Evolutionary conservation across 2,888 invertebrate species (phyloP), one percentile per base, ranked within the genome.

Genomic region (Thyatira batis): DNA sequence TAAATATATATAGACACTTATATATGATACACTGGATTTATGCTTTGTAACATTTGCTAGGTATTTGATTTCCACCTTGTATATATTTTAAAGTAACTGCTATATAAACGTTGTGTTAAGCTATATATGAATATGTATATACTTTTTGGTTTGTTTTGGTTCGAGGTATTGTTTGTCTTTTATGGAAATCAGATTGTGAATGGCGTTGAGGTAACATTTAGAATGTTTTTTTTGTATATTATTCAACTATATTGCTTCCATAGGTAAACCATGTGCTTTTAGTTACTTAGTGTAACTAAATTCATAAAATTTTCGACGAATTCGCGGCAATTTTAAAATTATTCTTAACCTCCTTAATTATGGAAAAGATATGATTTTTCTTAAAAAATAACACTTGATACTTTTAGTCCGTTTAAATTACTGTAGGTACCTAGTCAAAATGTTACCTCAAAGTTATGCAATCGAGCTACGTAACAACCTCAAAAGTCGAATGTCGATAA

Each of bases 21-120:
- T 65, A 58, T n/a, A 67, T 67, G 68, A 61, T 63, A 52, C 58
- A 46, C 54, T 65, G 9, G 13, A 8, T 68, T 70, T 75, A 79
- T 81, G 84, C 85, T 87, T 86, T 82, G 74, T 82, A 69, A 65
- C 76, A 76, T 82, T 27, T 71, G 87, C 86, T 83, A 75, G 72
- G 78, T 76, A 67, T 73, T 72, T 70, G 64, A 61, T 66, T 71
- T 65, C 54, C 54, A 58, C 69, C 67, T 63, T 53, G 60, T 58
- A 55, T 71, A 65, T 69, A 61, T 73, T 69, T 66, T 71, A 63
- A 72, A 69, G 56, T 70, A 65, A 65, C 67, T 68, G 56, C 62
- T 59, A 55, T 52, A 44, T 63, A 56, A 55, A 78, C 73, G 72
- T 73, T 67, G 58, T 73, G 74, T 65, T 75, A 68, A 65, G 78